Evolutionary conservation across 2,113 vertebrate genomes (phyloP), one percentile per base, ranked within the genome.

Genomic region (Chaenocephalus aceratus): DNA sequence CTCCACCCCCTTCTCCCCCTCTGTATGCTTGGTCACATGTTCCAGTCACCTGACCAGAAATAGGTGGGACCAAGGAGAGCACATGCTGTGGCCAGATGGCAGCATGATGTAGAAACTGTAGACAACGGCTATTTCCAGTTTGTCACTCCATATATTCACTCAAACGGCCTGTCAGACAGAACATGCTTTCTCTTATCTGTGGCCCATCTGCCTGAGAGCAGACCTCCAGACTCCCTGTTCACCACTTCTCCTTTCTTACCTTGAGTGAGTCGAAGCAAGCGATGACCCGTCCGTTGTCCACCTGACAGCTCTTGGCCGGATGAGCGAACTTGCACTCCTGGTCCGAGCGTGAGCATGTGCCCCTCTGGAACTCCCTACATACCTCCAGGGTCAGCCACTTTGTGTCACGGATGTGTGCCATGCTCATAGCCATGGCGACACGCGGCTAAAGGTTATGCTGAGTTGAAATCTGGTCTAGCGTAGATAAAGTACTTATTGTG

Each of bases 311-410:
- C 94, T 97, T 96, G 76, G 98, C 97, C 0, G 98, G 98, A 87
- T 99, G 98, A 80, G 98, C 98, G 65, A 99, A 99, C 94, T 98
- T 99, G 96, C 98, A 99, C 90, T 99, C 98, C 64, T 95, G 96
- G 88, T 98, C 98, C 11, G 97, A 96, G 78, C 98, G 97, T 30
- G 97, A 97, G 92, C 98, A 99, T 62, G 97, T 97, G 68, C 97
- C 97, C 92, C 98, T 96, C 96, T 99, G 98, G 94, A 97, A 99
- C 94, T 99, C 98, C 88, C 98, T 95, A 86, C 98, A 99, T 82
- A 99, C 98, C 96, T 99, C 98, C 92, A 99, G 95, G 13, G 97
- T 99, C 94, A 99, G 97, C 98, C 98, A 99, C 95, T 98, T 98
- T 91, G 97, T 97, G 93, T 99, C 98, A 59, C 97, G 97, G 85